phyloP scores from a whole-genome alignment of 2,113 vertebrate species.

The Bubalus kerabau region DNA sequence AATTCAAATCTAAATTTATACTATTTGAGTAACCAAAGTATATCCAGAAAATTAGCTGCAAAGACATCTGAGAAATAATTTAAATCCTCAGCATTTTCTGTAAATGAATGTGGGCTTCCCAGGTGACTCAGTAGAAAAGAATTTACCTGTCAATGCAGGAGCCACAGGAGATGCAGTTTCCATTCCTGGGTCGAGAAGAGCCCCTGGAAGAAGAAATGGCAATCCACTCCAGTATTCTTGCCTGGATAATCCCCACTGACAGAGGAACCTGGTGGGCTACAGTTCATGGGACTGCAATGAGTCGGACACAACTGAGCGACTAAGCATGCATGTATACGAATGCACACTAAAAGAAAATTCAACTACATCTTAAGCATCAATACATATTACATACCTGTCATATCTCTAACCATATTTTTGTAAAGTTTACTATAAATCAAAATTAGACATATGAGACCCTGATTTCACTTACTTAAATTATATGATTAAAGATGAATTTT shows the following conservation, averaged over 20 bases:
- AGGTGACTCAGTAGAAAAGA: background rate
- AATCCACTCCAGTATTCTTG: background rate
- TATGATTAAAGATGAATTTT: background rate
- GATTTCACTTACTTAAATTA: background rate
- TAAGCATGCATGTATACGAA: background rate
- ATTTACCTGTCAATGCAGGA: background rate
- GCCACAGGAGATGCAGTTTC: background rate
- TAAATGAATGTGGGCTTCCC: background rate
- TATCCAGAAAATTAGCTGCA: background rate
- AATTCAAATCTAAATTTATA: background rate
- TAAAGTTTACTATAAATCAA: background rate
- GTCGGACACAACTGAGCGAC: accelerated
- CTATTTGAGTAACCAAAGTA: background rate
- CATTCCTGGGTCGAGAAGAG: background rate
- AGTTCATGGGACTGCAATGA: background rate
- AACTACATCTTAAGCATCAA: background rate
- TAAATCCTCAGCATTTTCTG: background rate
- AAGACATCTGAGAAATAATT: background rate
- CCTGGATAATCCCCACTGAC: background rate
- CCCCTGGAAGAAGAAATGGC: background rate
- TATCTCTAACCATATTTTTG: background rate
- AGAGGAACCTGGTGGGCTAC: background rate
- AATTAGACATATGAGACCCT: background rate
- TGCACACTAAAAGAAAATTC: background rate
- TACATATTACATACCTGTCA: background rate